Evolutionary conservation across 1,140 invertebrate genomes (phyloP), one percentile per base, ranked within the genome.

Genomic region (Laupala kohalensis): DNA sequence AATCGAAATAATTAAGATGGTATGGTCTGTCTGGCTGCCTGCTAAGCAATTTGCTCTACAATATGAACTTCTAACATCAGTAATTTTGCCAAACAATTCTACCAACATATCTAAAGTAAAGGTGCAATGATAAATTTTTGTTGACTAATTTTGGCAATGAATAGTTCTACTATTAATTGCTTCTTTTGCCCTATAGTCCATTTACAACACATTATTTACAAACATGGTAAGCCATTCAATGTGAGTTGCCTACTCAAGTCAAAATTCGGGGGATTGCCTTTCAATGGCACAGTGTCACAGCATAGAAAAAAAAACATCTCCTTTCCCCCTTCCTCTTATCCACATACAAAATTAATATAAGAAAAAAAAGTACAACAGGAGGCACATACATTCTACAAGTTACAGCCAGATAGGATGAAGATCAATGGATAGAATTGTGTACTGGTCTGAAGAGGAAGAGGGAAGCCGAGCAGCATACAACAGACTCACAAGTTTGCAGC

Each of bases 191-290:
- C 67, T 72, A 69, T 62, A 68, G 62, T 72, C 62, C 71, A 72
- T 72, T 63, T 69, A 72, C 67, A 72, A 72, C 71, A 69, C 71
- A 72, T 69, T 72, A 72, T 72, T 30, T 72, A 72, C 71, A 72
- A 72, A 72, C 67, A 72, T 37, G 67, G 71, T 72, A 72, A 72
- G 71, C 71, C 66, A 68, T 72, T 72, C 71, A 63, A 72, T 72
- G 71, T 72, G 71, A 72, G 71, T 72, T 28, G 71, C 71, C 71
- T 69, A 72, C 71, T 63, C 67, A 69, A 69, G 26, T 69, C 25
- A 69, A 72, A 68, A 69, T n/a, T 72, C 24, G 37, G 71, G 27
- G 69, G 71, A 72, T 67, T 53, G 68, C 62, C 67, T 72, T 69
- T 64, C 62, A 72, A 72, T 72, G 67, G 66, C 67, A 30, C 63